Evolutionary conservation across 2,113 vertebrate species (phyloP).

Genomic region (Etia nguti): DNA sequence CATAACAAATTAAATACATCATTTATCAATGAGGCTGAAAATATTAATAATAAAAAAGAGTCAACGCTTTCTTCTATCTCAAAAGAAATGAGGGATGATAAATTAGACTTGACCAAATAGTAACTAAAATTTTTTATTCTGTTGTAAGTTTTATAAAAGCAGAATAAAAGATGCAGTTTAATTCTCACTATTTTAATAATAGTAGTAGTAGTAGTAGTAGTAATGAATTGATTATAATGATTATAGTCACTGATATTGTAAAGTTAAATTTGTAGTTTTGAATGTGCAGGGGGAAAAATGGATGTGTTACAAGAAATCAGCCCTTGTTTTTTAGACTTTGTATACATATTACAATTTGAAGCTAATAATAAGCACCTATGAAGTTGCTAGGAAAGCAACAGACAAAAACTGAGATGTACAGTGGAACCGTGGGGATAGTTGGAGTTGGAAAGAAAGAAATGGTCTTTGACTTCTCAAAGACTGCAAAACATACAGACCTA

Average conservation of each 20-base stretch:
- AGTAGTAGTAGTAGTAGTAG: background rate
- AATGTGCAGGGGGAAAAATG: background rate
- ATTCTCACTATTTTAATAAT: background rate
- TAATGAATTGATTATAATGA: background rate
- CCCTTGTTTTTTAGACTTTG: background rate
- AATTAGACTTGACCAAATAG: background rate
- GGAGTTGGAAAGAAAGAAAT: background rate
- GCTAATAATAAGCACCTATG: background rate
- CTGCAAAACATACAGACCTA: slow-evolving; percentile 30
- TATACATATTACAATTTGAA: background rate
- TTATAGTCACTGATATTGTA: background rate
- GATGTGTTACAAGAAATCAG: background rate
- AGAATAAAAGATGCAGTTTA: background rate
- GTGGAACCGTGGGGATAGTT: background rate
- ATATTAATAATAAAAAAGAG: background rate
- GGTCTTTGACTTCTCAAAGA: slow-evolving; percentile 11
- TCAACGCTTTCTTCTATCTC: background rate
- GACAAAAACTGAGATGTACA: background rate
- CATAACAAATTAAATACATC: background rate
- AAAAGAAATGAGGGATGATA: background rate
- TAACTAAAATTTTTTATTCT: background rate
- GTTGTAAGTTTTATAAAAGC: background rate
- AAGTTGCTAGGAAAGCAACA: background rate
- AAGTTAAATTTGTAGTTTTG: too few species aligned
- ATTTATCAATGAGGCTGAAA: background rate